Evolutionary conservation across 2,113 vertebrate species (phyloP).

Genomic region (Perca schrenkii): DNA sequence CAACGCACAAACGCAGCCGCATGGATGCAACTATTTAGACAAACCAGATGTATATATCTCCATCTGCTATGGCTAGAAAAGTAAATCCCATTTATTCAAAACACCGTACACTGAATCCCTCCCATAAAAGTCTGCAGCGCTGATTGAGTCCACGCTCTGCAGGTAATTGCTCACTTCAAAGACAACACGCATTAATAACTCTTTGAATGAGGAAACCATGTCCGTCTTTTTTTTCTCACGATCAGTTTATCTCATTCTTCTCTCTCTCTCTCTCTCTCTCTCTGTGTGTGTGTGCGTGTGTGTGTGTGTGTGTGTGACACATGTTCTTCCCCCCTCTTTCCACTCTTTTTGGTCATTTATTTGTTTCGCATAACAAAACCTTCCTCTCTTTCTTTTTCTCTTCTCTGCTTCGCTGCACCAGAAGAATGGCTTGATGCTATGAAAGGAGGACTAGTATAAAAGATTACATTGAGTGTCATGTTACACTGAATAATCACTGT

Average conservation of each 20-base stretch:
- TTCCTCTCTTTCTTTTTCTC: background rate
- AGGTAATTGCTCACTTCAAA: conserved; percentile 40
- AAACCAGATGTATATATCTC: conserved; percentile 39
- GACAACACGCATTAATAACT: conserved; percentile 32
- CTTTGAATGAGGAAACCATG: background rate
- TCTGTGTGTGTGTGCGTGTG: no score
- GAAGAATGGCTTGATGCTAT: background rate
- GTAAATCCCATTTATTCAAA: conserved; percentile 29
- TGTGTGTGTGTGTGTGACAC: no score
- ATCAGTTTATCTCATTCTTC: background rate
- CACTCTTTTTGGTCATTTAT: conserved; percentile 36
- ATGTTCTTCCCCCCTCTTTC: background rate
- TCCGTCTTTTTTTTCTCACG: conserved; percentile 1
- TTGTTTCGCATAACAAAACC: conserved; percentile 40
- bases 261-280: background rate
- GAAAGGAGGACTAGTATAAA: conserved; percentile 2
- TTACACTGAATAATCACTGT: background rate
- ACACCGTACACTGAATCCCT: background rate
- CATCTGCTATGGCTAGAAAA: conserved; percentile 43
- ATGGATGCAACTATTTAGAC: conserved; percentile 38
- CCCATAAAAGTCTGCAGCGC: background rate
- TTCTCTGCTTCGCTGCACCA: background rate
- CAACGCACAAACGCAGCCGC: conserved; percentile 34
- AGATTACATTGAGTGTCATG: background rate
- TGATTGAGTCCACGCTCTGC: conserved; percentile 1